These are phyloP conservation scores for Myripristis jacobus DNA, from an alignment of 2,797 vertebrate species.

Conservation along the genomic window DNA sequence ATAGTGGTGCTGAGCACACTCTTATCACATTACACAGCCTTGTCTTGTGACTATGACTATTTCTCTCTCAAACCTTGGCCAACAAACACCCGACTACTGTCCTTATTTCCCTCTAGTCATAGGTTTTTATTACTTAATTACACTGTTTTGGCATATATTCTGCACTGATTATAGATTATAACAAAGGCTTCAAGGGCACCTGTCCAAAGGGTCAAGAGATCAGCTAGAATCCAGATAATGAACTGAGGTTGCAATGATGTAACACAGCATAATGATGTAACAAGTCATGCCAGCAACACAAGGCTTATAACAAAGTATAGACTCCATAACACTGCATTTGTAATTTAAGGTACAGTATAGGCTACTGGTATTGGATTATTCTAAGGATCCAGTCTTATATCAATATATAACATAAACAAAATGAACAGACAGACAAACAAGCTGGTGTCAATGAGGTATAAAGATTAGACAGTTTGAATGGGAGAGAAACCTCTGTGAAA, in stretches of 20 bases:
- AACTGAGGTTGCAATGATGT: background rate
- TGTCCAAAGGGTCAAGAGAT: background rate
- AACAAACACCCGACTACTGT: background rate
- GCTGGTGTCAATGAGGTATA: too few relatives aligned
- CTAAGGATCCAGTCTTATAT: too few relatives aligned
- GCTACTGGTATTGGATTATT: too few relatives aligned
- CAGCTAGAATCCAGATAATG: constrained; percentile 22
- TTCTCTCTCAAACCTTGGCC: constrained; percentile 4
- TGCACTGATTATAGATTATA: background rate
- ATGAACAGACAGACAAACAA: too few relatives aligned
- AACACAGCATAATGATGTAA: constrained; percentile 11
- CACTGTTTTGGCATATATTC: background rate
- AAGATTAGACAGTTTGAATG: too few relatives aligned
- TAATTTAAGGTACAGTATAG: too few relatives aligned
- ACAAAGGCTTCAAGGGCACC: background rate
- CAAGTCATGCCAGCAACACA: background rate
- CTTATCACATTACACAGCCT: background rate
- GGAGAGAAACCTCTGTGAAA: too few relatives aligned
- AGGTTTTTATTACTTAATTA: background rate
- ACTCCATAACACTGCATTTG: too few relatives aligned
- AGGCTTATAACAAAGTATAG: too few relatives aligned
- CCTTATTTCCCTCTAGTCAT: background rate
- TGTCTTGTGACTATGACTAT: constrained; percentile 7
- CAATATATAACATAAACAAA: too few relatives aligned
- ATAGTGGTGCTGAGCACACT: background rate